Base-by-base conservation (phyloP, 1,140 invertebrate species). In the Geopemphigus sp. region DNA sequence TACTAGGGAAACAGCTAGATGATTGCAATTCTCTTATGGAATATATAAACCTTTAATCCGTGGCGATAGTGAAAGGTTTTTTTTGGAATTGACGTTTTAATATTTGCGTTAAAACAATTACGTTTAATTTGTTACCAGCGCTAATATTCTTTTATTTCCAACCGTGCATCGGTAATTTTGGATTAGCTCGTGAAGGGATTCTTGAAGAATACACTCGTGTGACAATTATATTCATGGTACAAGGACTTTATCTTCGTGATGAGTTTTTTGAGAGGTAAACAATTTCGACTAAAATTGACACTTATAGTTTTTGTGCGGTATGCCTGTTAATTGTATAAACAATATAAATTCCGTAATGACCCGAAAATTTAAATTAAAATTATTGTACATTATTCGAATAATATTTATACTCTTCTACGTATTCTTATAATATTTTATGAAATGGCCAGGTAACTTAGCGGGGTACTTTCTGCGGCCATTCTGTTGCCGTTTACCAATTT, bases 161-260 rank as follows among this genome's bases (percentile, higher is more conserved):
- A 84, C 93, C 97, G 0, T 94, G 93, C 86, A 92, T 98, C 78
- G 96, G 95, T 0, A 97, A 98, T 87, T 97, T 98, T 86, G 97
- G 96, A 0, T 87, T 98, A 57, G 94, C 95, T 0, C 87, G 94
- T 80, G 92, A 95, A 84, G 93, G 91, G 0, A 89, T 91, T 1
- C 85, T 88, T 53, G 88, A 85, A 80, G 84, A 86, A 72, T 85
- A 87, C 81, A 89, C 88, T 39, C 88, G 89, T 83, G 86, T 88
- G 50, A 87, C 90, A 86, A 89, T 90, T 0, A 90, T 83, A 90
- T 97, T 19, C 93, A 95, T 85, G 96, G 96, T 6, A 98, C 96
- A 0, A 87, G n/a, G 89, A 15, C 92, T 94, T 0, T 98, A 99
- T 86, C 86, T 98, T n/a, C 96, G 97, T 0, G 90, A 91, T 47